Evolutionary conservation across 2,888 invertebrate species (phyloP).

Genomic region (Xanthorhoe designata): DNA sequence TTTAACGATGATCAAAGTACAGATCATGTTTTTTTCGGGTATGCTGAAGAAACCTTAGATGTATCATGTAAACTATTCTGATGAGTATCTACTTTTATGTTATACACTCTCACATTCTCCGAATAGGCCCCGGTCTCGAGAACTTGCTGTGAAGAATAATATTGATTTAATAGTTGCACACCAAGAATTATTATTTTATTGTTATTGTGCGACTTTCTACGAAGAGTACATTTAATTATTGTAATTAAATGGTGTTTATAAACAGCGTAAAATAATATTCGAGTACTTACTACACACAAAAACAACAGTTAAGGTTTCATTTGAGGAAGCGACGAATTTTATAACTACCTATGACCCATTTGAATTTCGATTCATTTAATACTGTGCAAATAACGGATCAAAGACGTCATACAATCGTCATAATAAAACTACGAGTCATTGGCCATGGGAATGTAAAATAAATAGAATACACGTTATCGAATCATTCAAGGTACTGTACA

Average conservation of each 20-base stretch:
- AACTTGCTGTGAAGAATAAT: conserved; percentile 35
- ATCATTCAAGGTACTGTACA: conserved; percentile 38
- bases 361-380: neutral
- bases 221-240: conserved; percentile 8
- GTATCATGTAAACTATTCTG: no score
- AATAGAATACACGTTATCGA: conserved; percentile 26
- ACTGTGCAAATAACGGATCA: conserved; percentile 28
- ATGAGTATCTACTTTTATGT: neutral
- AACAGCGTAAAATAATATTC: conserved; percentile 8
- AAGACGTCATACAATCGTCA: conserved; percentile 21
- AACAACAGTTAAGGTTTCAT: neutral
- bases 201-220: conserved; percentile 23
- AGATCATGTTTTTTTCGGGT: no score
- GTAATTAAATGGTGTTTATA: conserved; percentile 5
- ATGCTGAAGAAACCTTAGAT: no score
- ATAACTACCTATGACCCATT: neutral
- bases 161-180: conserved; percentile 40
- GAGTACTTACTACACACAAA: neutral
- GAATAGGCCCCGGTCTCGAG: conserved; percentile 26
- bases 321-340: no score
- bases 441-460: conserved; percentile 28
- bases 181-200: conserved; percentile 26
- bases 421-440: conserved; percentile 34
- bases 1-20: no score
- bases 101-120: neutral